These are phyloP conservation scores for Mellilla xanthometata DNA, from an alignment of 2,888 invertebrate species.

Conservation along the genomic window DNA sequence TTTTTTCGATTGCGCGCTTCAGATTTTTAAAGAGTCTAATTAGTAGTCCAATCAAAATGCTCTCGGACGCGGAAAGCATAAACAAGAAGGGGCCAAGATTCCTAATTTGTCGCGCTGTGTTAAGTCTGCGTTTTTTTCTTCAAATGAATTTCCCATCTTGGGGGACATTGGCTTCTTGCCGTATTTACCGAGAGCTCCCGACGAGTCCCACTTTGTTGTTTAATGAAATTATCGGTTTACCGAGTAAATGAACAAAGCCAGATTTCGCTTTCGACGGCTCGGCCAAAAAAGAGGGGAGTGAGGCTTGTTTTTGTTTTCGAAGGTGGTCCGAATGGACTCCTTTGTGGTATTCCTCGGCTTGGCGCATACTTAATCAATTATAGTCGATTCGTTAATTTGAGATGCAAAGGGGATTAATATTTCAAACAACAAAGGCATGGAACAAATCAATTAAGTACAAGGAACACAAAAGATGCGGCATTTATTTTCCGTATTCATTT, in stretches of 20 bases:
- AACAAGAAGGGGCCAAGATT: constrained; percentile 47
- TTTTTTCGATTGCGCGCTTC: constrained; percentile 27
- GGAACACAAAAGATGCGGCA: constrained; percentile 1
- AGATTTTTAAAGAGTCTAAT: constrained; percentile 38
- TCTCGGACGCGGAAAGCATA: constrained; percentile 38
- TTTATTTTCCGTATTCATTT: not conserved
- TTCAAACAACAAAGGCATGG: constrained; percentile 35
- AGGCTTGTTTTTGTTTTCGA: constrained; percentile 70
- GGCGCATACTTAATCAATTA: constrained; percentile 78
- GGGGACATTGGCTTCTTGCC: constrained; percentile 81
- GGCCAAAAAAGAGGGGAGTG: constrained; percentile 69
- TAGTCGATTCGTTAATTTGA: constrained; percentile 78
- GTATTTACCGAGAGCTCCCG: constrained; percentile 72
- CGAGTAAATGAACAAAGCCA: constrained; percentile 82
- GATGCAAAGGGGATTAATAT: constrained; percentile 61
- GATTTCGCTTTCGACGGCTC: constrained; percentile 71
- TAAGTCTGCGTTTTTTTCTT: constrained; percentile 72
- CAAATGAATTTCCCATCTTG: constrained; percentile 77
- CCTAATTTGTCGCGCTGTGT: constrained; percentile 59
- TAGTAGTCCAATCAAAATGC: constrained; percentile 37
- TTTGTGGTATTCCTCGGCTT: constrained; percentile 67
- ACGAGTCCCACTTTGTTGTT: constrained; percentile 80
- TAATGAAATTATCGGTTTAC: constrained; percentile 83
- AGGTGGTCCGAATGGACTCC: constrained; percentile 65
- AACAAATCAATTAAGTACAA: constrained; percentile 10